These are phyloP conservation scores for Nansenia antarctica DNA, from an alignment of 2,113 vertebrate genomes.

Conservation along the genomic window DNA sequence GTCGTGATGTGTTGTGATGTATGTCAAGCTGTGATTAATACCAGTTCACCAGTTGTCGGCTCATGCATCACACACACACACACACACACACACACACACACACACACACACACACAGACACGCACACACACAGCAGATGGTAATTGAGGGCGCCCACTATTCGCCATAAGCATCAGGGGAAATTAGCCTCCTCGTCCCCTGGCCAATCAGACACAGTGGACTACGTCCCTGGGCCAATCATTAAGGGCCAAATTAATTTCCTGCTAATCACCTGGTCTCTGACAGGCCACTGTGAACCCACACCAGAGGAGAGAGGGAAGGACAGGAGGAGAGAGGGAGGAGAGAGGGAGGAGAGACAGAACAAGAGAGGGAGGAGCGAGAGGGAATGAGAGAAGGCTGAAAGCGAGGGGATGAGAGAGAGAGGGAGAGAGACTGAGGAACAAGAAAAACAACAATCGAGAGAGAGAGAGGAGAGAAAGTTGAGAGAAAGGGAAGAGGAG, in stretches of 20 bases:
- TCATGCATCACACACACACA: no score
- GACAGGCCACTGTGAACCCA: constrained; percentile 46
- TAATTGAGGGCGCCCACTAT: constrained; percentile 80
- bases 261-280: constrained; percentile 74
- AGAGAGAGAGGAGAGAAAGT: neutral
- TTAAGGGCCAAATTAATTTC: constrained; percentile 79
- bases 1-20: no score
- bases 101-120: constrained; percentile 26
- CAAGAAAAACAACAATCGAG: no score
- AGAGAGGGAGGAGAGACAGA: neutral
- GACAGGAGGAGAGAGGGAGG: neutral
- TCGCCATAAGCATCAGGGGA: constrained; percentile 75
- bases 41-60: no score
- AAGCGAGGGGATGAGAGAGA: neutral
- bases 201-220: constrained; percentile 71
- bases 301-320: constrained; percentile 19
- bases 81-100: constrained; percentile 20
- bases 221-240: constrained; percentile 75
- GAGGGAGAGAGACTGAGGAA: neutral
- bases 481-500: neutral
- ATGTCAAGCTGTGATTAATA: no score
- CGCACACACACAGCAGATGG: constrained; percentile 66
- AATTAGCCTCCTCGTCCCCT: constrained; percentile 76
- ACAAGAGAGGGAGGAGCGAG: neutral
- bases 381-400: neutral